Percentiles rank a stretch among this genome's conserved stretches.
Evolutionary conservation across 2,888 invertebrate genomes (phyloP).

Genomic region (Ormyrus labotus): DNA sequence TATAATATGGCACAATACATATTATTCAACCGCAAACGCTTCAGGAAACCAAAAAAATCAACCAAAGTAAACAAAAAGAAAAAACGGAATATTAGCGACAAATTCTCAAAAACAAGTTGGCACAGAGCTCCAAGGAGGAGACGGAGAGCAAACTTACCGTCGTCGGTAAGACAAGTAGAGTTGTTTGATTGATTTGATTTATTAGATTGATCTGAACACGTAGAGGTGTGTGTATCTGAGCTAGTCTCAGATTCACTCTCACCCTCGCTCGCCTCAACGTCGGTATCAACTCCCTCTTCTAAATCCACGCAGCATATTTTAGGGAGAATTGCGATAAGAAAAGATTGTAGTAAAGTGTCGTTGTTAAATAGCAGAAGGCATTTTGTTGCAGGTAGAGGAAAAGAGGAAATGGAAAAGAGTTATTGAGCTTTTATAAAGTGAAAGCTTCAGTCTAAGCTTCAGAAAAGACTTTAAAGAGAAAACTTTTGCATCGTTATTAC

Average conservation of each 20-base stretch:
- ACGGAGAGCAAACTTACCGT: conserved; percentile 73
- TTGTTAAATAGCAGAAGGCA: conserved; percentile 29
- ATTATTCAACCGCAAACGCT: conserved; percentile 43
- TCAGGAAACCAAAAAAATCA: conserved; percentile 52
- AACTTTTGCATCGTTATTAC: conserved; percentile 10
- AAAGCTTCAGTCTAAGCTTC: conserved; percentile 11
- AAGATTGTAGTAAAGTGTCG: conserved; percentile 58
- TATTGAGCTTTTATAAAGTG: not conserved
- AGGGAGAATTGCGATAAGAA: conserved; percentile 59
- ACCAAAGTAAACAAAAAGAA: conserved; percentile 51
- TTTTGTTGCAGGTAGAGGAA: not conserved
- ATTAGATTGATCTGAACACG: conserved; percentile 73
- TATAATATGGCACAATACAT: conserved; percentile 32
- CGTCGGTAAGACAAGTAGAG: conserved; percentile 75
- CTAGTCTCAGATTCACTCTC: conserved; percentile 77
- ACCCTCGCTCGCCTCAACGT: conserved; percentile 77
- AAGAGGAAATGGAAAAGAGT: not conserved
- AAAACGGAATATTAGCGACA: conserved; percentile 44
- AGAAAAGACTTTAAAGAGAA: not conserved
- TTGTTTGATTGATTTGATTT: conserved; percentile 73
- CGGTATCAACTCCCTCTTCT: conserved; percentile 76
- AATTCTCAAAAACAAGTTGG: conserved; percentile 49
- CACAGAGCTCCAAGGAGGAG: conserved; percentile 44
- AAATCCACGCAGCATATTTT: conserved; percentile 74
- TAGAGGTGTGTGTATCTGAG: conserved; percentile 75